Evolutionary conservation across 2,888 invertebrate species (phyloP).

Genomic region (Polydrusus tereticollis): DNA sequence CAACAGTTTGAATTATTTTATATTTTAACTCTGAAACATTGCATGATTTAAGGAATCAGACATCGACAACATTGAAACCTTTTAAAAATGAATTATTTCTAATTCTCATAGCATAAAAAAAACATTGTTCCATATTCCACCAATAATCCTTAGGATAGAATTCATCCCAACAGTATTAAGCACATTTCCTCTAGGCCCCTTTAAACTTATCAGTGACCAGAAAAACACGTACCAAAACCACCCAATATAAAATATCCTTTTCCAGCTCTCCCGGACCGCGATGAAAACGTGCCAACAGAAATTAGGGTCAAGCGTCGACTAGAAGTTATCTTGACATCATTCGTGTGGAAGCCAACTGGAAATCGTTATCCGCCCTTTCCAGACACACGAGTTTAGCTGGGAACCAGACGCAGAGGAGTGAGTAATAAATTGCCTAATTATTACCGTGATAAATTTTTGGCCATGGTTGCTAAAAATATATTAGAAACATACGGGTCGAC

Average conservation of each 20-base stretch:
- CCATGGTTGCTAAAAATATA: no score
- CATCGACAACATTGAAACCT: no score
- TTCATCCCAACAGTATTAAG: background rate
- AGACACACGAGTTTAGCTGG: constrained; percentile 24
- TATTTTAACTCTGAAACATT: no score
- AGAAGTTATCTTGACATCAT: constrained; percentile 21
- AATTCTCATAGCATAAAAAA: no score
- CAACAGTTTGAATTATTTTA: no score
- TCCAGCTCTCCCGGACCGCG: constrained; percentile 2
- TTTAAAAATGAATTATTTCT: no score
- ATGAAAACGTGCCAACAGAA: constrained; percentile 24
- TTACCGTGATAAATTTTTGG: no score
- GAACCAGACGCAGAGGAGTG: background rate
- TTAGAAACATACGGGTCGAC: no score
- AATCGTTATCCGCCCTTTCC: constrained; percentile 38
- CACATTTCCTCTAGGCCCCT: background rate
- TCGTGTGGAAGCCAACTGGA: constrained; percentile 22
- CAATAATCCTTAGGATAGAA: no score
- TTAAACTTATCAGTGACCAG: background rate
- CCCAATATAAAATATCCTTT: constrained; percentile 1
- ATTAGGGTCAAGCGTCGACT: constrained; percentile 27
- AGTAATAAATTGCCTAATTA: constrained; percentile 15
- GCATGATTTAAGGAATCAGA: no score
- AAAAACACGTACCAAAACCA: background rate
- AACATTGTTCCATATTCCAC: no score